Evolutionary conservation across 2,113 vertebrate genomes (phyloP), one percentile per base, ranked within the genome.

Genomic region (Chionomys nivalis): DNA sequence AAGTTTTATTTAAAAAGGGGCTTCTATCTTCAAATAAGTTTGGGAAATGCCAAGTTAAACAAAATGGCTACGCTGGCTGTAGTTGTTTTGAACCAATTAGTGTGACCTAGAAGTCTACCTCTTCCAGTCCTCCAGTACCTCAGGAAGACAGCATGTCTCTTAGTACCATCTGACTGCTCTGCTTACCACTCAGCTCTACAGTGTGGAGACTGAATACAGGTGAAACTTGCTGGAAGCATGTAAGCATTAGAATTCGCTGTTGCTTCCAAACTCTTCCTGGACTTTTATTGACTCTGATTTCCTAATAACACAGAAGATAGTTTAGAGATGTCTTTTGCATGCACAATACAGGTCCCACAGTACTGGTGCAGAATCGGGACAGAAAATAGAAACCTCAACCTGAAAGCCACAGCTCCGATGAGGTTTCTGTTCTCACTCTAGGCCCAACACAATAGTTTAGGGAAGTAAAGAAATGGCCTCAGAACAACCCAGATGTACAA

Each of bases 321-420:
- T 72, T 87, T 61, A 91, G 8, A 95, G 47, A 94, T 85, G 58
- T 78, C 11, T 7, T 97, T 96, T 97, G 76, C 92, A 96, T 93
- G 42, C 73, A 93, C 66, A 91, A 58, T 83, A 94, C 70, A 81
- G 39, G 47, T 49, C 81, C 68, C 21, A 94, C 77, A 95, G 23
- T 70, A 52, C 17, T 77, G 79, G 61, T 42, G 31, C 47, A 96
- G 61, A 94, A 94, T 96, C 77, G 90, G 93, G 96, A 97, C 70
- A 96, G 97, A 97, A 97, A 97, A 96, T 19, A 89, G 95, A 96
- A 97, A 97, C 95, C 16, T 95, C 61, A 95, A 95, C 95, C 94
- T 96, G 96, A 97, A 96, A 98, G 52, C 79, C 94, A 81, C 90
- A 96, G 73, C 55, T 58, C 55, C 92, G 95, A 90, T 7, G 72